Evolutionary conservation across 1,140 invertebrate species (phyloP), one percentile per base, ranked within the genome.

Genomic region (Drosophila albomicans): DNA sequence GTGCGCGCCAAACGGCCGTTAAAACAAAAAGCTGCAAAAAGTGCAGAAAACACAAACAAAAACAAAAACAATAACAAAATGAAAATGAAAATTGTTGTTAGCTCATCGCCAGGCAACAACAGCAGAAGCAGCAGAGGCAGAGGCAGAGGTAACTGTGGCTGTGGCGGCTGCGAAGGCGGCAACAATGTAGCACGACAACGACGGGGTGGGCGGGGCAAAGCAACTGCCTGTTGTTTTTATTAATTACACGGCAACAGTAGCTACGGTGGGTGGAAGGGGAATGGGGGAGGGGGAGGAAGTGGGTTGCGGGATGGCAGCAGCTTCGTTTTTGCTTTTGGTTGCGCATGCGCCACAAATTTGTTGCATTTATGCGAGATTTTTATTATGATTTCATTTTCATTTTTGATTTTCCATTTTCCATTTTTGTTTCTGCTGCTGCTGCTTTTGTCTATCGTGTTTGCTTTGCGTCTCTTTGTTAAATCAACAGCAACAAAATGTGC

Each of bases 291-390:
- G 5, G 16, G 20, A 3, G 20, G 20, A 25, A 4, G 20, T 25
- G 20, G 20, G 20, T 25, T 25, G 10, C 4, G 5, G 20, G 1
- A 20, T 10, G 54, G 64, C 52, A 65, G 71, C 71, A 65, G 71
- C 71, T 64, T 62, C 73, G 73, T 70, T 69, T 25, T 25, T 25
- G 20, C 2, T 25, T 25, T 25, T 41, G 51, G 73, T 64, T 75
- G 73, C 73, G 73, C 73, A 75, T 75, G 73, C 73, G 73, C 73
- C 73, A 59, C 73, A 72, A 75, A 75, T 75, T 75, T 75, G 68
- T 75, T 75, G 73, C 73, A 75, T 75, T 75, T 75, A 75, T 46
- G 68, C 68, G 61, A 75, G 73, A 75, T 75, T 71, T 75, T 65
- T 75, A 75, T 71, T 75, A 75, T 72, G 73, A 75, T 75, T 75